Conservation (phyloP, 2,113 vertebrate species). For the Blennius ocellaris region DNA sequence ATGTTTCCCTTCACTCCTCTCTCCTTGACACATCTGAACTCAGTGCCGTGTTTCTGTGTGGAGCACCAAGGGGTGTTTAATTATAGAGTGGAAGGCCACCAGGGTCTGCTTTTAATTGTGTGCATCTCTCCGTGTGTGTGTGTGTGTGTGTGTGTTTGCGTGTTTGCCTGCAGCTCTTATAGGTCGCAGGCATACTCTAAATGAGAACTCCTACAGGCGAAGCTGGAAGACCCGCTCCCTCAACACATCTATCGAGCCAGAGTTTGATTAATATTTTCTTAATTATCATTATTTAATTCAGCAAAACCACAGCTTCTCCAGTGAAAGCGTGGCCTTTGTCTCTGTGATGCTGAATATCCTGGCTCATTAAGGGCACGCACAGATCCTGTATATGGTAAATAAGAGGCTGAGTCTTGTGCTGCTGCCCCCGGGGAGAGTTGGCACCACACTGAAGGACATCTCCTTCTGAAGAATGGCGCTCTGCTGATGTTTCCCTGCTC, state of each 20-base stretch:
- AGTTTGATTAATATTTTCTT: conserved; percentile 84
- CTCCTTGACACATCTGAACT: conserved; percentile 71
- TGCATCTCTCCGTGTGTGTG: conserved; percentile 56
- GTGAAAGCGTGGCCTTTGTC: conserved; percentile 67
- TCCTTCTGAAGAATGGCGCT: conserved; percentile 66
- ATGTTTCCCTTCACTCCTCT: conserved; percentile 44
- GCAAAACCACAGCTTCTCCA: conserved; percentile 58
- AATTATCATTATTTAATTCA: conserved; percentile 83
- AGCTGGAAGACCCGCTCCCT: conserved; percentile 75
- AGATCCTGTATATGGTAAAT: conserved; percentile 81
- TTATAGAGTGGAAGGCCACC: conserved; percentile 80
- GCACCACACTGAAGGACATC: conserved; percentile 80
- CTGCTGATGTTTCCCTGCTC: conserved; percentile 64
- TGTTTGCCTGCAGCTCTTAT: conserved; percentile 69
- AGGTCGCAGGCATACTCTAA: conserved; percentile 69
- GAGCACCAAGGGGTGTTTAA: conserved; percentile 80
- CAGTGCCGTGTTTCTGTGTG: conserved; percentile 52
- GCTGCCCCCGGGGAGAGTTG: conserved; percentile 68
- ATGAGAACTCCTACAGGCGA: conserved; percentile 82
- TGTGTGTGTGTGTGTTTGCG: conserved; percentile 53
- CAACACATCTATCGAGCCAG: conserved; percentile 58
- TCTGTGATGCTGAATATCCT: conserved; percentile 57
- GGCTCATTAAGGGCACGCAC: conserved; percentile 75
- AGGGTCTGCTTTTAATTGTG: conserved; percentile 78
- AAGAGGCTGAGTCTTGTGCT: conserved; percentile 67